Conservation (phyloP, 2,113 vertebrate species). For the Myotis yumanensis region DNA sequence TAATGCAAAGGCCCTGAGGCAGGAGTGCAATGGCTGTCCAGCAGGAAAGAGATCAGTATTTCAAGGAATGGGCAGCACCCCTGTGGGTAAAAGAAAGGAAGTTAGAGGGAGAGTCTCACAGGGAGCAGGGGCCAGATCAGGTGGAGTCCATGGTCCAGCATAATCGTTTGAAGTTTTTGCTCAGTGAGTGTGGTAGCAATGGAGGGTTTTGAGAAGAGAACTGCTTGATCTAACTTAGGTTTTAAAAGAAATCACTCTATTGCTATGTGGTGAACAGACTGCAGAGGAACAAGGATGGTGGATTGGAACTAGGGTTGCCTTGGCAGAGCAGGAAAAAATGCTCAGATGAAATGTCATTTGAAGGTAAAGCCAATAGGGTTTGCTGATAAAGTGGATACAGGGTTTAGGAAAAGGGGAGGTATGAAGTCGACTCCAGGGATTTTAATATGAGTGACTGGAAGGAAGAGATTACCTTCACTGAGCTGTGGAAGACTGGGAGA, state of each 20-base stretch:
- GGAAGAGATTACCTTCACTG: neutral
- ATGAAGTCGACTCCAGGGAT: neutral
- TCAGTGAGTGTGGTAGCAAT: neutral
- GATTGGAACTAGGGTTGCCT: neutral
- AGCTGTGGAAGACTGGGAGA: neutral
- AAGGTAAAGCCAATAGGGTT: neutral
- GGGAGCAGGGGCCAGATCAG: neutral
- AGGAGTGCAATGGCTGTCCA: neutral
- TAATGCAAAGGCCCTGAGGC: neutral
- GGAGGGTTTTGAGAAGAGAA: neutral
- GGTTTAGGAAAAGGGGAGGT: neutral
- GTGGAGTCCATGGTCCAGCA: neutral
- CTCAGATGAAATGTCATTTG: neutral
- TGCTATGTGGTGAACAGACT: neutral
- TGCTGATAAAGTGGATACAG: neutral
- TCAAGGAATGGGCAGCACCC: neutral
- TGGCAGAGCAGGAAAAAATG: neutral
- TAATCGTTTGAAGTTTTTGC: neutral
- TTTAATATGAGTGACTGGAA: neutral
- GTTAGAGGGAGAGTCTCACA: neutral
- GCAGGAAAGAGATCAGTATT: neutral
- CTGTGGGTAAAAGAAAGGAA: neutral
- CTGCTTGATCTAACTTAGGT: neutral
- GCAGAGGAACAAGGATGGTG: neutral
- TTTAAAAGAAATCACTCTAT: neutral